These are phyloP conservation scores for Trissonchulus sp. DNA, from an alignment of 2,888 invertebrate species.

Conservation along the genomic window DNA sequence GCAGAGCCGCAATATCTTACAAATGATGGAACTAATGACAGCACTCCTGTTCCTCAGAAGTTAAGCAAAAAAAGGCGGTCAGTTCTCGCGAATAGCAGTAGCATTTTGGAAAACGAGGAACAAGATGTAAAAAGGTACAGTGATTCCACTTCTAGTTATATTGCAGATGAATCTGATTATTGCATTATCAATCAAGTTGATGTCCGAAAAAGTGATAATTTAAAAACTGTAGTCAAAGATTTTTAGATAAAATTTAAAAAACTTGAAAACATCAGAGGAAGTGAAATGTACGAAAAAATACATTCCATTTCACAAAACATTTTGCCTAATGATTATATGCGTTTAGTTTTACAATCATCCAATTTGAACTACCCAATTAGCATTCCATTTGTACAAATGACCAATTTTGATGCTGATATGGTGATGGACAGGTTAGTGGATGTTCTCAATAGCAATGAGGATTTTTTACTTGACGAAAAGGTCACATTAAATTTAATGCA, in stretches of 20 bases:
- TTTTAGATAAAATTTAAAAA: not conserved
- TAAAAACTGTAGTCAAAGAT: not conserved
- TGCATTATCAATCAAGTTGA: not conserved
- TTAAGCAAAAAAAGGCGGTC: too few species aligned
- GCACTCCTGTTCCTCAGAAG: too few species aligned
- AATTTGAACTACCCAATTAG: slow-evolving; percentile 18
- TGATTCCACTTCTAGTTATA: too few species aligned
- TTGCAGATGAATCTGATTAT: too few species aligned
- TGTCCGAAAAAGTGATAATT: not conserved
- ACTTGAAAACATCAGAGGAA: not conserved
- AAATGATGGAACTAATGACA: too few species aligned
- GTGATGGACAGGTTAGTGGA: slow-evolving; percentile 7
- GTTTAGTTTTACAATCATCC: not conserved
- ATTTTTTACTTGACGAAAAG: not conserved
- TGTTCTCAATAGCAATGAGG: slow-evolving; percentile 13
- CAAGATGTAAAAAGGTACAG: too few species aligned
- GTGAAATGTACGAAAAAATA: not conserved
- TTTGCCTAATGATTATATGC: not conserved
- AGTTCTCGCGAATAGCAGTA: too few species aligned
- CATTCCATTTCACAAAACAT: not conserved
- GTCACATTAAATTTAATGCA: slow-evolving; percentile 16
- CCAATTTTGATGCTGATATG: not conserved
- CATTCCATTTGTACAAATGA: slow-evolving; percentile 16
- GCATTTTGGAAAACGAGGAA: too few species aligned
- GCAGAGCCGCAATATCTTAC: too few species aligned